Percentiles rank a stretch among this genome's conserved stretches.
These are phyloP conservation scores for Penelope pileata DNA, from an alignment of 2,113 vertebrate genomes.

Conservation along the genomic window DNA sequence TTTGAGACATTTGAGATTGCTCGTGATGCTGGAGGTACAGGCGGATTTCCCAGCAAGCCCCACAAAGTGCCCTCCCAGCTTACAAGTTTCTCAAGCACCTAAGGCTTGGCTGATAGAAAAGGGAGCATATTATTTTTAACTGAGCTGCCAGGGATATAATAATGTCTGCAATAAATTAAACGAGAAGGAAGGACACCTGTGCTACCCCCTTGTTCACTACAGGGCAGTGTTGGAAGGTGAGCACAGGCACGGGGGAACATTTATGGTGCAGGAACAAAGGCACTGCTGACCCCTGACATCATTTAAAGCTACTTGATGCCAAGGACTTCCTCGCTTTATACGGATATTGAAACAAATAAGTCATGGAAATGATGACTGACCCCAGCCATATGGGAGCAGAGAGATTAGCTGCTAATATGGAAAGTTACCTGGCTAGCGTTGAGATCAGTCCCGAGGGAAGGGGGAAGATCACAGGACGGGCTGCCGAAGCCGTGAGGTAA, in stretches of 20 bases:
- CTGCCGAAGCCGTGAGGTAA: constrained; percentile 50
- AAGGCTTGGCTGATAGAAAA: neutral
- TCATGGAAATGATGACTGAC: constrained; percentile 71
- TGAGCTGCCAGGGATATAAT: neutral
- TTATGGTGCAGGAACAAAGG: neutral
- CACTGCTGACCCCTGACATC: constrained; percentile 50
- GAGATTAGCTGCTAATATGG: constrained; percentile 75
- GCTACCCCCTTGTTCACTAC: neutral
- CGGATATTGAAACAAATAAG: constrained; percentile 70
- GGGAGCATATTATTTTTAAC: neutral
- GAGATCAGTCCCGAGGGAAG: constrained; percentile 52
- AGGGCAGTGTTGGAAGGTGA: neutral
- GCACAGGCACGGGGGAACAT: neutral
- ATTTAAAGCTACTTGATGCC: constrained; percentile 57
- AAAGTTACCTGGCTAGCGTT: constrained; percentile 69
- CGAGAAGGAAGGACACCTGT: constrained; percentile 11
- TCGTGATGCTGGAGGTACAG: neutral
- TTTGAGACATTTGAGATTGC: neutral
- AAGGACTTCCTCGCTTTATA: constrained; percentile 65
- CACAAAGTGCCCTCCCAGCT: neutral
- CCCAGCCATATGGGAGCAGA: constrained; percentile 41
- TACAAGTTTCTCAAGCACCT: neutral
- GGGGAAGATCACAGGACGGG: constrained; percentile 37
- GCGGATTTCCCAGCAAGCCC: neutral
- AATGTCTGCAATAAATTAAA: constrained; percentile 46